A percentile compares a stretch with the other conserved stretches of the same genome.
These are phyloP conservation scores for Cremastinae sp. DNA, from an alignment of 2,888 invertebrate genomes.

Conservation along the genomic window DNA sequence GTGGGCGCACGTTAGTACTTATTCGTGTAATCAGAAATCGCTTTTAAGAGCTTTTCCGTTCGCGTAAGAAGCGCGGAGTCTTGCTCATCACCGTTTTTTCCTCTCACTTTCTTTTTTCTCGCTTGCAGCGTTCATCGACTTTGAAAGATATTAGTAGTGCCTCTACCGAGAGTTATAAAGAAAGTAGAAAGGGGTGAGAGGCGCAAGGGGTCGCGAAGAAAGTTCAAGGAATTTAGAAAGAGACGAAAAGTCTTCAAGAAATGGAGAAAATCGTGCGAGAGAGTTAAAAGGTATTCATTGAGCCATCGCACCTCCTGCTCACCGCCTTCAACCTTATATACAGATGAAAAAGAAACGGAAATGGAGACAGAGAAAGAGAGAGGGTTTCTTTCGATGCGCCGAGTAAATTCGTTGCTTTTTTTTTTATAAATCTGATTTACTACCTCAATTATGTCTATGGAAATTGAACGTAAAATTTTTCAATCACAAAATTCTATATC, in stretches of 20 bases:
- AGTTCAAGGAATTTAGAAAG: conserved; percentile 33
- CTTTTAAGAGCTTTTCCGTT: conserved; percentile 50
- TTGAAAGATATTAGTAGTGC: conserved; percentile 11
- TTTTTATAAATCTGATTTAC: conserved; percentile 19
- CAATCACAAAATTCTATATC: background rate
- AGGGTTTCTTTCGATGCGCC: too few relatives aligned
- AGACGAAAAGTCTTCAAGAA: conserved; percentile 9
- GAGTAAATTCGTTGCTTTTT: conserved; percentile 47
- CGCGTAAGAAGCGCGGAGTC: background rate
- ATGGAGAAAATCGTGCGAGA: conserved; percentile 21
- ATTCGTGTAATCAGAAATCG: conserved; percentile 58
- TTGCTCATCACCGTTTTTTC: conserved; percentile 30
- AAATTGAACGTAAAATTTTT: background rate
- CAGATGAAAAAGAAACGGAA: conserved; percentile 10
- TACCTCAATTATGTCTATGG: conserved; percentile 24
- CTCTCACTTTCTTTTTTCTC: conserved; percentile 20
- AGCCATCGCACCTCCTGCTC: conserved; percentile 14
- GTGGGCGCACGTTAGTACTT: conserved; percentile 40
- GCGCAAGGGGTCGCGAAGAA: background rate
- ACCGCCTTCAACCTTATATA: background rate
- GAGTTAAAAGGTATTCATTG: conserved; percentile 43
- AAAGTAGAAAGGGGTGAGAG: background rate
- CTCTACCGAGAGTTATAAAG: background rate
- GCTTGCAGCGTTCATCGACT: conserved; percentile 22
- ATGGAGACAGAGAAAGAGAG: too few relatives aligned